Percentiles rank a stretch among this genome's conserved stretches.
phyloP scores from a whole-genome alignment of 2,113 vertebrate species.

The Ptychochromis oligacanthus region DNA sequence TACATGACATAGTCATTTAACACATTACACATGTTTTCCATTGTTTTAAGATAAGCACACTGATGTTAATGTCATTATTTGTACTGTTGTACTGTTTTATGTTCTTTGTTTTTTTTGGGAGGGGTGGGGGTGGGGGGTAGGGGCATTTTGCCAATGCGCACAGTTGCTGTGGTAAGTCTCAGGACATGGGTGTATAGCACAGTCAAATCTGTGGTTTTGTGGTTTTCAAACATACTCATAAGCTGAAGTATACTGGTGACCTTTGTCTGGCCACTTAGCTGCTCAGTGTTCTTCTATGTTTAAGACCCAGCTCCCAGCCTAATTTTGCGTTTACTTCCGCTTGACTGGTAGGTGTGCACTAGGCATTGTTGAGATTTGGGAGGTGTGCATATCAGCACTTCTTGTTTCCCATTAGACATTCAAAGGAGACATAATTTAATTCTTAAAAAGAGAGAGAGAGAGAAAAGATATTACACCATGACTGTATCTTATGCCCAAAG shows the following conservation, averaged over 20 bases:
- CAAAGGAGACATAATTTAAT: background rate
- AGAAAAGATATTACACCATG: background rate
- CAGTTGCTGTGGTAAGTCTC: background rate
- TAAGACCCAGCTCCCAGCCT: background rate
- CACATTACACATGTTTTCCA: background rate
- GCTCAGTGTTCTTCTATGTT: background rate
- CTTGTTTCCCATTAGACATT: background rate
- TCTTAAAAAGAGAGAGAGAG: background rate
- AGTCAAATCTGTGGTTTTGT: background rate
- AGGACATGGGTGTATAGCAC: too few relatives aligned
- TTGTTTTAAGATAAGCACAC: background rate
- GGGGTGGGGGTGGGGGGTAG: background rate
- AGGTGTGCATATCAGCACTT: background rate
- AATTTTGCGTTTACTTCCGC: background rate
- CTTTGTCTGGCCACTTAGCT: background rate
- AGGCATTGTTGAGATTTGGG: background rate
- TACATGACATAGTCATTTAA: background rate
- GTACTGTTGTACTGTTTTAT: background rate
- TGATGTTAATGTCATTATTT: too few relatives aligned
- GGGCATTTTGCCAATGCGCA: background rate
- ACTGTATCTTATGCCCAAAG: too few relatives aligned
- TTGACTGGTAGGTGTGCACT: background rate
- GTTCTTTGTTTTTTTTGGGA: fast-evolving
- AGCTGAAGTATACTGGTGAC: background rate
- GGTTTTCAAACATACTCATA: background rate